Conservation (phyloP, 2,113 vertebrate species). For the Sminthopsis crassicaudata region DNA sequence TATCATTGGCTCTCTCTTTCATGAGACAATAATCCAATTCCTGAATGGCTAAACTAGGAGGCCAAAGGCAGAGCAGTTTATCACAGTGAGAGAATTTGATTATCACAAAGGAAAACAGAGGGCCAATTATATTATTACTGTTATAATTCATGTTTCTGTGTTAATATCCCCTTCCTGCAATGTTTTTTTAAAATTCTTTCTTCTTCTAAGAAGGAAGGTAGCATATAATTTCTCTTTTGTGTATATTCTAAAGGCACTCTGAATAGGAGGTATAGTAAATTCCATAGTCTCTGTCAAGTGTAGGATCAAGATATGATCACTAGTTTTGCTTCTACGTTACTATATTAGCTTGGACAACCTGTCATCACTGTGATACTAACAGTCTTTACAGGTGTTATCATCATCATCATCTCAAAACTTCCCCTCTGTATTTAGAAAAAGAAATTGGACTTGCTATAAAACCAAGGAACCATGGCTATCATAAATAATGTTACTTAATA, state of each 20-base stretch:
- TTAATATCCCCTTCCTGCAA: constrained; percentile 20
- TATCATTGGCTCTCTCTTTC: constrained; percentile 62
- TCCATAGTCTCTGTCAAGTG: background rate
- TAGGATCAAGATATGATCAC: background rate
- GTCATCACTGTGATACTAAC: background rate
- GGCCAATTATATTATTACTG: constrained; percentile 54
- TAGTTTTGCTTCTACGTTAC: background rate
- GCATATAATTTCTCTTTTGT: background rate
- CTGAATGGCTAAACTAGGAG: constrained; percentile 65
- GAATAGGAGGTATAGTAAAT: constrained; percentile 32
- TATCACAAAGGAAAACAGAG: constrained; percentile 53
- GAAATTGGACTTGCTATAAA: background rate
- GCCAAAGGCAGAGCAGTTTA: constrained; percentile 73
- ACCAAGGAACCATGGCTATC: background rate
- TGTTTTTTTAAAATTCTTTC: constrained; percentile 7
- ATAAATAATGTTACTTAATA: background rate
- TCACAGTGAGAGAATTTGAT: constrained; percentile 70
- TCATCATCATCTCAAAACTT: background rate
- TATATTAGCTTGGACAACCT: background rate
- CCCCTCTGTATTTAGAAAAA: background rate
- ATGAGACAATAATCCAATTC: constrained; percentile 77
- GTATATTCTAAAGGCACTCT: constrained; percentile 3
- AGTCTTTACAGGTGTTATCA: background rate
- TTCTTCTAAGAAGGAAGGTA: constrained; percentile 5
- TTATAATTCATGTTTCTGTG: constrained; percentile 50